Evolutionary conservation across 2,113 vertebrate species (phyloP), one percentile per base, ranked within the genome.

Genomic region (Psophia crepitans): DNA sequence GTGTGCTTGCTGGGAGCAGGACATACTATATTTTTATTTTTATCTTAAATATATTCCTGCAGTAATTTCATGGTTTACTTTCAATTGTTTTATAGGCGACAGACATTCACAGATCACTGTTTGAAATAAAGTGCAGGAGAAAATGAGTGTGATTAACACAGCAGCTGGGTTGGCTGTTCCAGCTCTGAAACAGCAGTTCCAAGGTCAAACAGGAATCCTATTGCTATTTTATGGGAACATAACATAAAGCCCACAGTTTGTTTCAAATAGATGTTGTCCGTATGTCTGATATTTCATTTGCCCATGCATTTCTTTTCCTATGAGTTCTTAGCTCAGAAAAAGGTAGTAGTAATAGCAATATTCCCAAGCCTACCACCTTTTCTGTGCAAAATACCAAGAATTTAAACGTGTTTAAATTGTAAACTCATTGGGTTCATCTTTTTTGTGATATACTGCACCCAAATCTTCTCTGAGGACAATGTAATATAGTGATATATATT

Each of bases 81-180:
- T 88, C 48, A 58, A n/a, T 87, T 84, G 64, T 86, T 93, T 92
- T 75, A 70, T 49, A 37, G 28, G 27, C 46, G 84, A 70, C 86
- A 70, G 51, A 87, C 80, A 66, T 70, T 96, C 86, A 86, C 41
- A 75, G 66, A 71, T 74, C 86, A 37, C 64, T 63, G 75, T 92
- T 57, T 90, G 94, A 96, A 93, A 84, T 76, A 49, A 86, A 54
- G 60, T 60, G 43, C 83, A 70, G 46, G 35, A 84, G 91, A 84
- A 96, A 95, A 95, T 86, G 53, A 83, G 16, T 87, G 69, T 95
- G 73, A 96, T 97, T 96, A 96, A 84, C 86, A 70, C 95, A 94
- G 91, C 93, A 95, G 68, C 68, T 51, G 33, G 2, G 39, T 30
- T 93, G 76, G 18, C 20, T 89, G n/a, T 44, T 95, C 58, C 14